A percentile compares a stretch with the other conserved stretches of the same genome.
Conservation (phyloP, 2,797 vertebrate genomes). For the Sylvilagus floridanus region DNA sequence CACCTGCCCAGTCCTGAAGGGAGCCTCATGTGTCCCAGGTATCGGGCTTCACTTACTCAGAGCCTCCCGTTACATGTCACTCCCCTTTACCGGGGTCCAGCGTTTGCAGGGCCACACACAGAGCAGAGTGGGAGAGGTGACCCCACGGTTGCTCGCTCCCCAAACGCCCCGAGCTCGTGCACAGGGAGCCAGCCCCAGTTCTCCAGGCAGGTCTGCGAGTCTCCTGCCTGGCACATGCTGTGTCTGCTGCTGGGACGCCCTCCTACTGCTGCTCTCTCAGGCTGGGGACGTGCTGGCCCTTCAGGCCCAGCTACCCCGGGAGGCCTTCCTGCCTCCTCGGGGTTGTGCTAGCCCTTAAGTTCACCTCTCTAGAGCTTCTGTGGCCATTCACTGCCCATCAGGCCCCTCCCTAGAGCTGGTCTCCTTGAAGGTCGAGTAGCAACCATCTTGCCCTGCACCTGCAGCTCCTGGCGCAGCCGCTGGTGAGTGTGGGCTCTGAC, state of each 20-base stretch:
- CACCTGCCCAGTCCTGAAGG: not conserved
- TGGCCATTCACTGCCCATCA: not conserved
- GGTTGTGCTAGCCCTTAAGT: not conserved
- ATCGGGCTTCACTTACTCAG: not conserved
- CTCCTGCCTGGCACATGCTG: not conserved
- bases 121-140: not conserved
- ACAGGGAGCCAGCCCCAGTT: not conserved
- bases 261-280: not conserved
- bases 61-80: not conserved
- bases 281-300: not conserved
- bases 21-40: not conserved
- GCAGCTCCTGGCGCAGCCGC: not conserved
- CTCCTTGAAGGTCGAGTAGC: not conserved
- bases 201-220: not conserved
- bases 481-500: not conserved
- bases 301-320: not conserved
- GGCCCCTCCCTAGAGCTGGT: not conserved
- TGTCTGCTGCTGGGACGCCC: not conserved
- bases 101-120: not conserved
- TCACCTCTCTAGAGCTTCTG: not conserved
- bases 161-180: fast-evolving
- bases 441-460: not conserved
- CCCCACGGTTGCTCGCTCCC: not conserved
- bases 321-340: not conserved
- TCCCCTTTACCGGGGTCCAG: not conserved